Evolutionary conservation across 2,888 invertebrate species (phyloP), one percentile per base, ranked within the genome.

Genomic region (Drymonia ruficornis): DNA sequence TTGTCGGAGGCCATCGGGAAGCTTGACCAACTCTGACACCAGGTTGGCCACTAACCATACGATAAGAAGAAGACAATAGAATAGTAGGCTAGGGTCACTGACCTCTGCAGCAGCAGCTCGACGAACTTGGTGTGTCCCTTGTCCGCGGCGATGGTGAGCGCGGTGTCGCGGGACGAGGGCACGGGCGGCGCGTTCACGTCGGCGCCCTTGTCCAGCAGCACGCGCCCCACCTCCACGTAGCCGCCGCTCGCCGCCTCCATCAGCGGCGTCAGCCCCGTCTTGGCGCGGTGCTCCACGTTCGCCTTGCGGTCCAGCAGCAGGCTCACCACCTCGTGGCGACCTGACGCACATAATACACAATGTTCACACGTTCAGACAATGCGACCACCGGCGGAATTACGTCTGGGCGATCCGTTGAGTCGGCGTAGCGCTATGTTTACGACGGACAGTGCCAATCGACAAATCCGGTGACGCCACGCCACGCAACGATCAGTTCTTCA

Each of bases 211-310:
- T 99, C 98, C 43, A 99, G 93, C 56, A 99, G 93, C 51, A 99
- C 98, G 53, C 98, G 94, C 6, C 99, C 99, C 42, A 99, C 99
- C 80, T 99, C 99, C 52, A 99, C 99, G 90, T 99, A 99, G 54
- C 99, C 99, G 53, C 99, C 99, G 78, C 98, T 99, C 0, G 99
- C 99, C 48, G 99, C 99, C 91, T 99, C 99, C 99, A 99, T 99
- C 23, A 99, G 93, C 1, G 99, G 99, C 15, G 99, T 99, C 55
- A 99, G 93, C 0, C 99, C 99, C 53, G 99, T 99, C 96, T 99
- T 99, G 6, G 99, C 99, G 70, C 99, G 95, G 92, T 99, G 99
- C 89, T 99, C 99, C 46, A 99, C 99, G 90, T 99, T 99, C 28
- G 99, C 99, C 83, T 98, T 98, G 66, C 99, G 95, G 87, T 99